phyloP scores from a whole-genome alignment of 2,888 invertebrate species.

The Monopis laevigella region DNA sequence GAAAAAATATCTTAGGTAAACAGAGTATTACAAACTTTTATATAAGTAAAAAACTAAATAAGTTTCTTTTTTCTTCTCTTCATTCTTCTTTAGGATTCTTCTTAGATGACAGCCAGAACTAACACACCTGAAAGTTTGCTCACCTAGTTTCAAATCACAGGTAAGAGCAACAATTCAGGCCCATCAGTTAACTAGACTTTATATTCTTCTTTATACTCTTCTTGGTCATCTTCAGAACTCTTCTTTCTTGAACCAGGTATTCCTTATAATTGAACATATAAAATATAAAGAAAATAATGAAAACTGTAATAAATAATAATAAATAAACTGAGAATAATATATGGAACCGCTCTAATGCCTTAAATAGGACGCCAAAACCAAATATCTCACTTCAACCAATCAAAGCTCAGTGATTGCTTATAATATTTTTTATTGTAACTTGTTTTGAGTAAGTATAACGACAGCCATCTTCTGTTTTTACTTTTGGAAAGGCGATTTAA shows the following conservation, averaged over 20 bases:
- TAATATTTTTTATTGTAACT: no score
- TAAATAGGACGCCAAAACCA: no score
- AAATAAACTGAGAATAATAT: no score
- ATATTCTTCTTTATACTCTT: slow-evolving; percentile 21
- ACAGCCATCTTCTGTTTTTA: no score
- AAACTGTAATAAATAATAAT: no score
- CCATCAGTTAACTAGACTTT: slow-evolving; percentile 68
- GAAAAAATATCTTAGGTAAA: no score
- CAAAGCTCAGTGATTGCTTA: no score
- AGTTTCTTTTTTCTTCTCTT: neutral
- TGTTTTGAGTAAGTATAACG: no score
- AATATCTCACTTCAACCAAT: no score
- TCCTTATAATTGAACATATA: neutral
- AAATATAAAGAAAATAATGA: neutral
- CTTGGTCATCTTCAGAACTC: slow-evolving; percentile 19
- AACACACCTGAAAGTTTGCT: slow-evolving; percentile 92
- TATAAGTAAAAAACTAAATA: neutral
- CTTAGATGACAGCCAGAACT: slow-evolving; percentile 47
- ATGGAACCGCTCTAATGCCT: no score
- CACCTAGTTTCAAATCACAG: slow-evolving; percentile 74
- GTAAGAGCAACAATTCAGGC: slow-evolving; percentile 88
- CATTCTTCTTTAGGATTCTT: neutral
- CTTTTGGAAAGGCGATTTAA: no score
- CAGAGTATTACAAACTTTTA: no score
- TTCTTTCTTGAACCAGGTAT: slow-evolving; percentile 16